Percentiles rank a stretch among this genome's conserved stretches.
These are phyloP conservation scores for Zosterops hypoxanthus DNA, from an alignment of 2,113 vertebrate species.

Conservation along the genomic window DNA sequence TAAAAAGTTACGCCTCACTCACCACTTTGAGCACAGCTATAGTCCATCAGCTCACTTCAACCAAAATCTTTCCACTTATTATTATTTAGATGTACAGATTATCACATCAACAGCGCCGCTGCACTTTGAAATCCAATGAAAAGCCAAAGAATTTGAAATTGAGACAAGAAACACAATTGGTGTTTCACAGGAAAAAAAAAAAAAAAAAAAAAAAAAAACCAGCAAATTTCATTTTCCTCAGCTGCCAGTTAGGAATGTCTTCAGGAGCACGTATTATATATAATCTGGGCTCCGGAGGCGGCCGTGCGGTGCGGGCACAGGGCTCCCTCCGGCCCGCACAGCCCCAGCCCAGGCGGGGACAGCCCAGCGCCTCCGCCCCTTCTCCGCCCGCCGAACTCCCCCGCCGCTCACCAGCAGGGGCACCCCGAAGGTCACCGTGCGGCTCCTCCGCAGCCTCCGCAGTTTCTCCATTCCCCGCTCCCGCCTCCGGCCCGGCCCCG, in stretches of 20 bases:
- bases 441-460: slow-evolving; percentile 62
- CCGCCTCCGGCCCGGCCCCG: background rate
- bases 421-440: slow-evolving; percentile 54
- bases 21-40: background rate
- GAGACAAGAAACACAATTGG: background rate
- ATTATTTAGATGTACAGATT: background rate
- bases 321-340: background rate
- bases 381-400: too few species aligned
- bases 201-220: too few species aligned
- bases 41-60: background rate
- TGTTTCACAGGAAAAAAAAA: background rate
- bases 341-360: too few species aligned
- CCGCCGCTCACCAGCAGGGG: too few species aligned
- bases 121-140: rapidly evolving
- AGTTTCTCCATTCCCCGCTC: background rate
- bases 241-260: rapidly evolving
- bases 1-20: background rate
- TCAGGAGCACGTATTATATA: rapidly evolving
- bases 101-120: rapidly evolving
- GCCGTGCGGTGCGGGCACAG: background rate
- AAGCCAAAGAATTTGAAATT: background rate
- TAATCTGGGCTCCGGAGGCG: rapidly evolving
- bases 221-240: background rate
- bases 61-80: background rate
- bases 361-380: too few species aligned